These are phyloP conservation scores for Bos indicus DNA, from an alignment of 2,113 vertebrate species.

Conservation along the genomic window DNA sequence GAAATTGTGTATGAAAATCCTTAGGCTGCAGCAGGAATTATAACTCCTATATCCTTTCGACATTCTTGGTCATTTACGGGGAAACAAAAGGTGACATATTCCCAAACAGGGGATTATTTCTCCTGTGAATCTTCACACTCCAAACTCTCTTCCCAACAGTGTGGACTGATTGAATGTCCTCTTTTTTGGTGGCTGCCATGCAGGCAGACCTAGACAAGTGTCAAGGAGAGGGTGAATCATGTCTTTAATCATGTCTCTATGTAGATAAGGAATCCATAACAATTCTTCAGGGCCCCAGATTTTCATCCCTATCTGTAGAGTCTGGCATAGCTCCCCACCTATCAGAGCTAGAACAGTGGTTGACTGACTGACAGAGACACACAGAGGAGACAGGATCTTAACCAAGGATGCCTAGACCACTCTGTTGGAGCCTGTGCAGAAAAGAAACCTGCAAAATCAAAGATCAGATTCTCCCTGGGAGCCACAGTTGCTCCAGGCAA, in stretches of 20 bases:
- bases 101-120: not conserved
- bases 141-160: not conserved
- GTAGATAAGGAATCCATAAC: not conserved
- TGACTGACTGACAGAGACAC: not conserved
- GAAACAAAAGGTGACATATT: not conserved
- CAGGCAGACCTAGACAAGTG: not conserved
- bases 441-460: not conserved
- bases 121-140: not conserved
- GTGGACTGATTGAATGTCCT: not conserved
- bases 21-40: not conserved
- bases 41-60: not conserved
- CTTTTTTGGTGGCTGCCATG: not conserved
- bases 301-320: not conserved
- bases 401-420: not conserved
- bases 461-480: not conserved
- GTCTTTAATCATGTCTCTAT: not conserved
- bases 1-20: not conserved
- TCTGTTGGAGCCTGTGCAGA: not conserved
- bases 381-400: not conserved
- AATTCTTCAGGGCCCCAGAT: not conserved
- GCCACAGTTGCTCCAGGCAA: not conserved
- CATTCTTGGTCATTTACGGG: not conserved
- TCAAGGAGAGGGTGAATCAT: not conserved
- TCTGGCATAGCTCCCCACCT: not conserved
- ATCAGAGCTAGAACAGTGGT: not conserved